Conservation (phyloP, 2,797 vertebrate genomes). For the Pteronotus mesoamericanus region DNA sequence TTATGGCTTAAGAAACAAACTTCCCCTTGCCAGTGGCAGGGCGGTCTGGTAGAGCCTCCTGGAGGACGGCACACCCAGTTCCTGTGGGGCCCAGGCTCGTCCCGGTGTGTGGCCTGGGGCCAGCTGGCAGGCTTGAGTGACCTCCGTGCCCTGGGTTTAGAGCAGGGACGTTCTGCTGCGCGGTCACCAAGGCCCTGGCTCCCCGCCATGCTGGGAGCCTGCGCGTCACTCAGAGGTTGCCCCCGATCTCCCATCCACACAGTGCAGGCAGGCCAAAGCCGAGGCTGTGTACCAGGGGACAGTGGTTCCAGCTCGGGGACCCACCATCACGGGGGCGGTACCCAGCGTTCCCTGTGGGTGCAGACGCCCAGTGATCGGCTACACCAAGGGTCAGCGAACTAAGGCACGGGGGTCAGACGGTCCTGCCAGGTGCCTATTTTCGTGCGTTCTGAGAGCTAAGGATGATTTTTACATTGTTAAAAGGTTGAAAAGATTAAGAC, state of each 20-base stretch:
- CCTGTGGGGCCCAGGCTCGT: not conserved
- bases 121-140: accelerated
- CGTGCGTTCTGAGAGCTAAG: not conserved
- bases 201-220: not conserved
- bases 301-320: not conserved
- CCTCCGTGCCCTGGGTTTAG: not conserved
- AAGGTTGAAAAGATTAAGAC: not conserved
- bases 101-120: not conserved
- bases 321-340: not conserved
- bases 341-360: not conserved
- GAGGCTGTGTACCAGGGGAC: not conserved
- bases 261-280: not conserved
- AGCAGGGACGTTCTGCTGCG: not conserved
- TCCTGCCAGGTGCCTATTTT: not conserved
- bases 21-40: not conserved
- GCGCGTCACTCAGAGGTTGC: not conserved
- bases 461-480: not conserved
- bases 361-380: not conserved
- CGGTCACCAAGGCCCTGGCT: not conserved
- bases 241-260: not conserved
- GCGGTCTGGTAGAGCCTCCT: not conserved
- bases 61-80: not conserved
- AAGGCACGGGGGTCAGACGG: not conserved
- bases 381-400: not conserved
- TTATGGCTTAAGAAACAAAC: not conserved